Conservation (phyloP, 2,113 vertebrate species). For the Microtus richardsoni region DNA sequence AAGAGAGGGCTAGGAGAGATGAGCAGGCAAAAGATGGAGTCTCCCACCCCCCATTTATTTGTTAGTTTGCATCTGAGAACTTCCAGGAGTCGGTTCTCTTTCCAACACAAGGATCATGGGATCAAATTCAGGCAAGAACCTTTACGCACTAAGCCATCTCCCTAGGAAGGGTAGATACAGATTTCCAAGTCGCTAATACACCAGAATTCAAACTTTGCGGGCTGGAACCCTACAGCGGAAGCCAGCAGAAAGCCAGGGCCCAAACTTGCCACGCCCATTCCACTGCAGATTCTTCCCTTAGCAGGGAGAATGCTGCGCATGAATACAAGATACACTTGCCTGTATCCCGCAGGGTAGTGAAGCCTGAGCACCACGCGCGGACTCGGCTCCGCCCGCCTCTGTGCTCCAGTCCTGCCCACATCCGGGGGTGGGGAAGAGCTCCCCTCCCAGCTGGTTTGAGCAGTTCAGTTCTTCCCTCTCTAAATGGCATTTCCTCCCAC, state of each 20-base stretch:
- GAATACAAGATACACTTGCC: neutral
- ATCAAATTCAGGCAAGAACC: neutral
- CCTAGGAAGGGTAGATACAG: neutral
- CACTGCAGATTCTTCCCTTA: neutral
- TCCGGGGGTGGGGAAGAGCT: neutral
- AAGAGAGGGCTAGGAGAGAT: neutral
- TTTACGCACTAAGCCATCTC: neutral
- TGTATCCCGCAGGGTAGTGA: accelerated
- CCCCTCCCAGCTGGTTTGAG: neutral
- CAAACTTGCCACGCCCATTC: neutral
- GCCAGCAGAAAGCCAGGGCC: neutral
- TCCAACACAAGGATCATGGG: neutral
- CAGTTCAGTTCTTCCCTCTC: neutral
- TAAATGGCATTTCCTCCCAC: neutral
- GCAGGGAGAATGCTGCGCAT: accelerated
- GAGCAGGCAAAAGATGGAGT: neutral
- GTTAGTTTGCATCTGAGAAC: neutral
- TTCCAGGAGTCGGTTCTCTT: neutral
- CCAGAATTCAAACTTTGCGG: neutral
- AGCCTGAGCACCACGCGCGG: neutral
- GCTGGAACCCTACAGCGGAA: neutral
- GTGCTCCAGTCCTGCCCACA: neutral
- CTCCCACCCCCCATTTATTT: neutral
- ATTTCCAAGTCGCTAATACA: neutral
- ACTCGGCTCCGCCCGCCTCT: neutral